Conservation (phyloP, 2,888 invertebrate genomes). For the Tolmerus cingulatus region DNA sequence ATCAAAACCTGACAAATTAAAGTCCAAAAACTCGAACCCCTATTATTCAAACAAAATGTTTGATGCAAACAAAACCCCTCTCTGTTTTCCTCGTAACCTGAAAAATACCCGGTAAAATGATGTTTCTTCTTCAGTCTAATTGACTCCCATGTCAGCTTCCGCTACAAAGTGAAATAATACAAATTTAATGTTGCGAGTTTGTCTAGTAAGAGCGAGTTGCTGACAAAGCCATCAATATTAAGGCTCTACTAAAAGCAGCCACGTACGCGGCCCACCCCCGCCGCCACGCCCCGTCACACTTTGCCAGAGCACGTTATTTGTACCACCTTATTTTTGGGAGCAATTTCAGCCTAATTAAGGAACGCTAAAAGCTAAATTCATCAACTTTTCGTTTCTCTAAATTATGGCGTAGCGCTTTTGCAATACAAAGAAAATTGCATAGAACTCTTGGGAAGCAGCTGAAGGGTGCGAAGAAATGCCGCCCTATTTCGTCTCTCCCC, state of each 20-base stretch:
- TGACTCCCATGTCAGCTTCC: background rate
- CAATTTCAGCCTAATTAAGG: constrained; percentile 29
- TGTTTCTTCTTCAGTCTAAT: background rate
- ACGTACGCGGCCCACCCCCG: background rate
- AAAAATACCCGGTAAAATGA: background rate
- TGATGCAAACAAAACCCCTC: background rate
- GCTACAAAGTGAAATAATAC: background rate
- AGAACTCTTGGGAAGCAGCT: background rate
- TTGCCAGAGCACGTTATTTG: background rate
- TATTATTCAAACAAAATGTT: background rate
- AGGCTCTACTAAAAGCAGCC: background rate
- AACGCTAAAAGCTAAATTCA: constrained; percentile 34
- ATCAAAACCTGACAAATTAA: background rate
- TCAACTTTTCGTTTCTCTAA: constrained; percentile 22
- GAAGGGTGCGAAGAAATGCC: background rate
- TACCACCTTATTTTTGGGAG: background rate
- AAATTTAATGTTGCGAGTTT: background rate
- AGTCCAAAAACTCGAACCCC: background rate
- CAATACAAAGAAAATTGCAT: constrained; percentile 28
- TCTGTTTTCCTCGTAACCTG: background rate
- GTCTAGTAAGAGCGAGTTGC: background rate
- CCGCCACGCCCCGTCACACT: no score
- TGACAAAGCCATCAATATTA: background rate
- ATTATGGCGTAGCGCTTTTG: constrained; percentile 7
- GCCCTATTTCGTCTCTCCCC: background rate